Conservation (phyloP, 2,113 vertebrate genomes). For the Abramis brama region DNA sequence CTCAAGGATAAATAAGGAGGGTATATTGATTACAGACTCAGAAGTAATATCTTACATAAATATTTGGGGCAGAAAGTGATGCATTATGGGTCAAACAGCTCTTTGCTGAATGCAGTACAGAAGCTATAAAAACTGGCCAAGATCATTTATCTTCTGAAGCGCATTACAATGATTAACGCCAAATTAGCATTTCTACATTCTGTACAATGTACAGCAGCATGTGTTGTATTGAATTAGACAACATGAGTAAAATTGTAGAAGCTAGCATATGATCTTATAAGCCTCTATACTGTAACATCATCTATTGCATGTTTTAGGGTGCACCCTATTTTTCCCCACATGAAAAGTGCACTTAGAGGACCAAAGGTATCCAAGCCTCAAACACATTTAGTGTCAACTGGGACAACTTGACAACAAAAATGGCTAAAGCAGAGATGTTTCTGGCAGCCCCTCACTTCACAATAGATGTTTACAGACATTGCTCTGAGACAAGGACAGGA, state of each 20-base stretch:
- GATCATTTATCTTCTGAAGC: conserved; percentile 1
- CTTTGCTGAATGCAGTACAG: not conserved
- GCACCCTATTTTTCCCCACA: not conserved
- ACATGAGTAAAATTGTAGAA: not conserved
- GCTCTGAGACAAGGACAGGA: conserved; percentile 26
- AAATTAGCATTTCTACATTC: not conserved
- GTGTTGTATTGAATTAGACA: not conserved
- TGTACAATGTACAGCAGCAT: not conserved
- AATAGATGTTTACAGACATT: conserved; percentile 26
- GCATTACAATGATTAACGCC: not conserved
- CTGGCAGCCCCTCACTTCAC: conserved; percentile 29
- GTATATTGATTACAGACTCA: conserved; percentile 37
- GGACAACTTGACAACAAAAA: conserved; percentile 39
- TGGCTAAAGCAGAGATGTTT: conserved; percentile 20
- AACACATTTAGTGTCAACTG: not conserved
- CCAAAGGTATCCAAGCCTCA: conserved; percentile 24
- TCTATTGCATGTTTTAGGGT: not conserved
- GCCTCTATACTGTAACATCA: not conserved
- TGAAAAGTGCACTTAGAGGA: not conserved
- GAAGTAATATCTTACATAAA: conserved; percentile 28
- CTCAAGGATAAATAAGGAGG: conserved; percentile 27
- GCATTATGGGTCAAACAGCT: conserved; percentile 26
- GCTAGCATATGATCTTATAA: not conserved
- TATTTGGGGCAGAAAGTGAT: conserved; percentile 25
- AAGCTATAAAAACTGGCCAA: not conserved